phyloP scores from a whole-genome alignment of 2,113 vertebrate species.

The Engystomops pustulosus region DNA sequence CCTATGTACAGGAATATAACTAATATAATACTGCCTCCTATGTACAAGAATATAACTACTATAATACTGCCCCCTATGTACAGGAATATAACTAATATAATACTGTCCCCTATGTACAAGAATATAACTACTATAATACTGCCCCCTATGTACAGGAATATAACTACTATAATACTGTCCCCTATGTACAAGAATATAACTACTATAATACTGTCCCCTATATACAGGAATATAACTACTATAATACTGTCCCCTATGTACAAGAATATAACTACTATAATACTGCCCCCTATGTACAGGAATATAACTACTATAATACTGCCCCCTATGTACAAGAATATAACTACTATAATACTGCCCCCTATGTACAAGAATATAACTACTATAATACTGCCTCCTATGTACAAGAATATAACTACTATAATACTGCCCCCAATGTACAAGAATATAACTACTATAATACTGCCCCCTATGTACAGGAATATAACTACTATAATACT shows the following conservation, averaged over 20 bases:
- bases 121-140: conserved; percentile 19
- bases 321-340: conserved; percentile 1
- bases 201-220: conserved; percentile 2
- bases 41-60: conserved; percentile 5
- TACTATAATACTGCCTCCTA: conserved; percentile 4
- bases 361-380: neutral
- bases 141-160: neutral
- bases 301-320: conserved; percentile 14
- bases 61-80: neutral
- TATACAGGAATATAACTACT: neutral
- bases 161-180: conserved; percentile 12
- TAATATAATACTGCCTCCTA: neutral
- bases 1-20: neutral
- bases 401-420: neutral
- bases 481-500: conserved; percentile 24
- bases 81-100: conserved; percentile 2
- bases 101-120: neutral
- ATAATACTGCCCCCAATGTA: neutral
- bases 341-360: neutral
- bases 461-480: neutral
- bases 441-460: conserved; percentile 4
- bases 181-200: neutral
- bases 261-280: neutral
- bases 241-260: neutral
- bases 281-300: neutral